Evolutionary conservation across 2,888 invertebrate species (phyloP).

Genomic region (Tiliacea citrago): DNA sequence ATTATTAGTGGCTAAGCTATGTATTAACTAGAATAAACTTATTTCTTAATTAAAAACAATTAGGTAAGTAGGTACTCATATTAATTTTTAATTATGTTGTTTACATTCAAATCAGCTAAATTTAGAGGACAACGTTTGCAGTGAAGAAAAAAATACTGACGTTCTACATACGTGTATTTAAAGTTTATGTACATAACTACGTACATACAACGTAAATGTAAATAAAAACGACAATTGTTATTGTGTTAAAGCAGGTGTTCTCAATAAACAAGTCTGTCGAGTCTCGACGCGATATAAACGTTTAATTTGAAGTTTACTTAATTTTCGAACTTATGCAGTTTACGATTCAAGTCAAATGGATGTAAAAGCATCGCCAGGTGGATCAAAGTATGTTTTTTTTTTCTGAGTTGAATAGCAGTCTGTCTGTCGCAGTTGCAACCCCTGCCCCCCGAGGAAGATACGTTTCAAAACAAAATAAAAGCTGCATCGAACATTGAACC

Average conservation of each 20-base stretch:
- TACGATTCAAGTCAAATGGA: constrained; percentile 41
- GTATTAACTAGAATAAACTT: background rate
- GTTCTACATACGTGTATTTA: constrained; percentile 28
- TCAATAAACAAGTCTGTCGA: constrained; percentile 48
- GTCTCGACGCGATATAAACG: constrained; percentile 29
- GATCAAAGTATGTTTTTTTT: constrained; percentile 68
- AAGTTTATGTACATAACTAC: constrained; percentile 26
- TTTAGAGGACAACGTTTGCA: constrained; percentile 20
- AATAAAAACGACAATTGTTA: constrained; percentile 52
- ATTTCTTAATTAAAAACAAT: constrained; percentile 9
- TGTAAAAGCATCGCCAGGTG: constrained; percentile 79
- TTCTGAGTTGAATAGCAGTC: constrained; percentile 44
- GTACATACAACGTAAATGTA: constrained; percentile 44
- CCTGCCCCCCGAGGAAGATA: constrained; percentile 75
- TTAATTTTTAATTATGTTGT: background rate
- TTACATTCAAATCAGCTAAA: constrained; percentile 14
- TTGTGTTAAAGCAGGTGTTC: constrained; percentile 58
- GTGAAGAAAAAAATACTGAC: constrained; percentile 32
- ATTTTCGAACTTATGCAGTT: constrained; percentile 40
- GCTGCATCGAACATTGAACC: constrained; percentile 83
- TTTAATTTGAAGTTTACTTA: constrained; percentile 24
- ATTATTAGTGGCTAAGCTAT: background rate
- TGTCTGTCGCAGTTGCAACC: constrained; percentile 70
- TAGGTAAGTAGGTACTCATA: background rate
- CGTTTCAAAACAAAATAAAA: constrained; percentile 84